A percentile compares a stretch with the other conserved stretches of the same genome.
phyloP scores from a whole-genome alignment of 2,113 vertebrate species.

The Eclectus roratus region DNA sequence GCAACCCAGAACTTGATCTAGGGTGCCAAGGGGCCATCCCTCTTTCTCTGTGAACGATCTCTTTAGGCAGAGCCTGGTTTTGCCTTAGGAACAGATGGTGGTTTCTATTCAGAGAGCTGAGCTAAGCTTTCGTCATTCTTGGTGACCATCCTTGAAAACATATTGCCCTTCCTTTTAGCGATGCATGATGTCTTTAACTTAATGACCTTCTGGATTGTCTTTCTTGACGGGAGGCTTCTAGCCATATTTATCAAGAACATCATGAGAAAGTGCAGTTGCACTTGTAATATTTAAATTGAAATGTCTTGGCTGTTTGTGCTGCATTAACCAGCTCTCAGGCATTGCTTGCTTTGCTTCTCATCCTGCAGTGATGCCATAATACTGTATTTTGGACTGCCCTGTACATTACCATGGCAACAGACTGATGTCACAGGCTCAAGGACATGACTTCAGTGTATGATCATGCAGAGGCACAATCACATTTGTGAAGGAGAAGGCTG shows the following conservation, averaged over 20 bases:
- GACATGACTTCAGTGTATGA: constrained; percentile 62
- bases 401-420: constrained; percentile 62
- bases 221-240: not conserved
- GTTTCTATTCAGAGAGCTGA: constrained; percentile 54
- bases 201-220: not conserved
- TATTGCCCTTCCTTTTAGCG: not conserved
- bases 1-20: not conserved
- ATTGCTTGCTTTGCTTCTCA: constrained; percentile 29
- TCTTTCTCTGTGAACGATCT: not conserved
- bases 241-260: not conserved
- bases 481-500: constrained; percentile 54
- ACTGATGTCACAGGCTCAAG: constrained; percentile 72
- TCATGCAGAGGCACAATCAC: constrained; percentile 45
- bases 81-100: constrained; percentile 54
- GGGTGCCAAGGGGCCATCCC: not conserved
- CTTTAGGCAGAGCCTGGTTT: not conserved
- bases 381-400: constrained; percentile 61
- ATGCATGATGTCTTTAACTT: not conserved
- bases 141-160: constrained; percentile 17
- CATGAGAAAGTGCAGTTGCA: not conserved
- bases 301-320: not conserved
- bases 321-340: constrained; percentile 16
- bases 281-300: not conserved
- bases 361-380: constrained; percentile 59
- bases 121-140: not conserved